Base-by-base conservation (phyloP, 2,888 invertebrate genomes). In the Tridacna gigas region DNA sequence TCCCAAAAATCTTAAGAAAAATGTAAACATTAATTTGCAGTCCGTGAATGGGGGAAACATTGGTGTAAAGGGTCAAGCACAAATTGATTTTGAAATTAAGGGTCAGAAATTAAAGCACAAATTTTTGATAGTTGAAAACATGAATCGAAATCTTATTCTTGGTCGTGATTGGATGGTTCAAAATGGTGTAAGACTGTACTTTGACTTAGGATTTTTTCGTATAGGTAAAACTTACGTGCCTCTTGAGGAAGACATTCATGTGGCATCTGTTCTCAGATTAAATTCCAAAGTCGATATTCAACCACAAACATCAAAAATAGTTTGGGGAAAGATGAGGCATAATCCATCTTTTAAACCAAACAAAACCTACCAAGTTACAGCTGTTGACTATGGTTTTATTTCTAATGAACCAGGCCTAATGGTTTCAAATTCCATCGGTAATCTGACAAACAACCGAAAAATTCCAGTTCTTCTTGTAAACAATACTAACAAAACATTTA, bases 81-180 rank as follows among this genome's bases (percentile, higher is more conserved):
- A 28, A 15, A 18, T 74, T 18, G 20, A 28, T 20, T 60, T 74
- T 26, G 61, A 74, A 56, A 74, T 74, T 13, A 47, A 47, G 18
- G 74, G 61, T 51, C 13, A n/a, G n/a, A 28, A 74, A 74, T 22
- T 74, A 67, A 74, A 48, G n/a, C 79, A 79, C 37, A 25, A 45
- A 12, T 79, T 74, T 66, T 79, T 66, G 65, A 60, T 77, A 15
- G 47, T 67, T 2, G 20, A n/a, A 48, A 48, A 66, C 26, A 77
- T 74, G 12, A 74, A 79, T 56, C 22, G 79, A n/a, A n/a, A n/a
- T n/a, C n/a, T n/a, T n/a, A n/a, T n/a, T n/a, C n/a, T n/a, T n/a
- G n/a, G n/a, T n/a, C n/a, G n/a, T n/a, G n/a, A n/a, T n/a, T n/a
- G n/a, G n/a, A n/a, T n/a, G n/a, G n/a, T n/a, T n/a, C n/a, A 65